phyloP scores from a whole-genome alignment of 2,888 invertebrate species.

The Ormyrus pomaceus region DNA sequence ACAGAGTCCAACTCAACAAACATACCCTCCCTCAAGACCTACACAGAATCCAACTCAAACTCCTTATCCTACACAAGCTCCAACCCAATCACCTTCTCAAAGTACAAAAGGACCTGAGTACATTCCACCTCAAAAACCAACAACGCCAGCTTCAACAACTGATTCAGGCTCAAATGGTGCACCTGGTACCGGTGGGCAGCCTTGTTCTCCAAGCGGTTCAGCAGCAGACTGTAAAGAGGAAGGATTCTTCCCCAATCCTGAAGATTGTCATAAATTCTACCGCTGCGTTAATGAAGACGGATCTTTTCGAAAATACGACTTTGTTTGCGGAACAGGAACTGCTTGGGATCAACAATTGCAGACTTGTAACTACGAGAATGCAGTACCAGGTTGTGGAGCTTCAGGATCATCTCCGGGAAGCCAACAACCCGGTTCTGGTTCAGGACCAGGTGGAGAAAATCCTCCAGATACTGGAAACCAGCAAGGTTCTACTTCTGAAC shows the following conservation, averaged over 20 bases:
- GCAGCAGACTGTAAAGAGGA: slow-evolving; percentile 72
- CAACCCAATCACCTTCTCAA: slow-evolving; percentile 29
- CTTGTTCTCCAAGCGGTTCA: slow-evolving; percentile 44
- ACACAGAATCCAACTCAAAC: slow-evolving; percentile 33
- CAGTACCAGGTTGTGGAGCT: slow-evolving; percentile 71
- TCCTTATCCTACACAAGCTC: slow-evolving; percentile 24
- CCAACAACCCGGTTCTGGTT: slow-evolving; percentile 25
- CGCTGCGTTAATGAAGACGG: slow-evolving; percentile 83
- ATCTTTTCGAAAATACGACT: slow-evolving; percentile 77
- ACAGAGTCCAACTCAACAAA: background rate
- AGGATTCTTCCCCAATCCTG: slow-evolving; percentile 83
- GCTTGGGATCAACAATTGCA: slow-evolving; percentile 81
- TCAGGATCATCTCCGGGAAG: background rate
- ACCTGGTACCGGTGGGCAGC: slow-evolving; percentile 42
- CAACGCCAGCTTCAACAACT: slow-evolving; percentile 33
- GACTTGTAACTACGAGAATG: slow-evolving; percentile 80
- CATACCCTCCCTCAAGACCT: slow-evolving; percentile 11
- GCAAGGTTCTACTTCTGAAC: slow-evolving; percentile 10
- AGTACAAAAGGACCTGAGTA: slow-evolving; percentile 44
- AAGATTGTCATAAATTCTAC: slow-evolving; percentile 85
- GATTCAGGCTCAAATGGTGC: slow-evolving; percentile 12
- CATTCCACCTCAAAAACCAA: slow-evolving; percentile 39
- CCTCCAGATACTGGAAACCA: slow-evolving; percentile 3
- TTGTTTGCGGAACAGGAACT: slow-evolving; percentile 82
- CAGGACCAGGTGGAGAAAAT: slow-evolving; percentile 22